phyloP scores from a whole-genome alignment of 92 coral and sea anemone species.

The Diadumene lineata region DNA sequence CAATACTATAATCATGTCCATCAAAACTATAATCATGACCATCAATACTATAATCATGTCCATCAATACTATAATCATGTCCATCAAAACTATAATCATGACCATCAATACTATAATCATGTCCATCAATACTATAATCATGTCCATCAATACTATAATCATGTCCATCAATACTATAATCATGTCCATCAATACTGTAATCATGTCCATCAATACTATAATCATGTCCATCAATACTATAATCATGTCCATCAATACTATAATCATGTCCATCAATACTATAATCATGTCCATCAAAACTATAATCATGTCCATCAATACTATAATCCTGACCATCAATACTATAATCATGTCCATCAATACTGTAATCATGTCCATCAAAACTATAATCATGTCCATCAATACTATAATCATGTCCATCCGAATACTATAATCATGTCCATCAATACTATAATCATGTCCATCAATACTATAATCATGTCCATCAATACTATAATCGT shows the following conservation, averaged over 20 bases:
- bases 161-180: neutral
- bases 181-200: neutral
- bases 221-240: neutral
- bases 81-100: too few relatives aligned
- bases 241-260: neutral
- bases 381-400: neutral
- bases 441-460: neutral
- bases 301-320: neutral
- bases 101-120: too few relatives aligned
- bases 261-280: neutral
- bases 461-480: neutral
- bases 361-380: neutral
- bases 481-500: neutral
- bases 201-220: neutral
- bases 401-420: neutral
- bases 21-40: too few relatives aligned
- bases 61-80: too few relatives aligned
- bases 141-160: neutral
- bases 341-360: neutral
- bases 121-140: constrained; percentile 63
- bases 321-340: neutral
- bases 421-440: neutral
- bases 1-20: too few relatives aligned
- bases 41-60: too few relatives aligned
- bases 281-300: neutral